Percentiles rank a stretch among this genome's conserved stretches.
phyloP scores from a whole-genome alignment of 2,797 vertebrate species.

The Acanthurus lineatus region DNA sequence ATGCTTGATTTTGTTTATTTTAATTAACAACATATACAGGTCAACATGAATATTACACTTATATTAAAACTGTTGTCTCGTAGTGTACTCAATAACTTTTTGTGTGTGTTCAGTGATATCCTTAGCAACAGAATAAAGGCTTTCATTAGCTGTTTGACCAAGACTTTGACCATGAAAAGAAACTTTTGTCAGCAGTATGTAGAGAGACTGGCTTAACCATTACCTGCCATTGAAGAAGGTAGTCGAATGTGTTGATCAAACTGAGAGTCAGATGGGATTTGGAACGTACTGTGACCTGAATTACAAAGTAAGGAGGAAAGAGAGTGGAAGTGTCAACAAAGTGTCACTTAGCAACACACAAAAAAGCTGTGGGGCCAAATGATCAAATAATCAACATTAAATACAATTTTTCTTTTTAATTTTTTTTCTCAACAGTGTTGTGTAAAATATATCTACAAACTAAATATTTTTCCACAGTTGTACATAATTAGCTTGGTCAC shows the following conservation, averaged over 20 bases:
- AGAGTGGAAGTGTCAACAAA: neutral
- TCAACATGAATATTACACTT: neutral
- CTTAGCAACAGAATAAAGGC: neutral
- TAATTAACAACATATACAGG: neutral
- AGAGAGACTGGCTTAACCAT: neutral
- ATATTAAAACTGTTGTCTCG: neutral
- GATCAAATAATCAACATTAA: neutral
- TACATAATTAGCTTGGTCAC: neutral
- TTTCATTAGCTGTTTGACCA: no score
- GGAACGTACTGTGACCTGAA: constrained; percentile 66
- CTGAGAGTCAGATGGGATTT: constrained; percentile 31
- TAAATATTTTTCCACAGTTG: neutral
- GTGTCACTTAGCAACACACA: constrained; percentile 59
- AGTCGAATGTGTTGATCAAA: constrained; percentile 36
- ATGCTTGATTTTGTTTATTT: neutral
- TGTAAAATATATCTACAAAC: no score
- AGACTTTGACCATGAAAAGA: neutral
- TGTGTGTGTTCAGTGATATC: neutral
- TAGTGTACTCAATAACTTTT: neutral
- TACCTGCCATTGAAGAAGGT: constrained; percentile 68
- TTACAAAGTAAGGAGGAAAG: neutral
- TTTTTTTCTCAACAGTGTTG: neutral
- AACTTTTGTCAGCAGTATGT: neutral
- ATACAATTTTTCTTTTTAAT: no score
- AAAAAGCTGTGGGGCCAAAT: neutral